Evolutionary conservation across 2,888 invertebrate genomes (phyloP).

Genomic region (Lysandra bellargus): DNA sequence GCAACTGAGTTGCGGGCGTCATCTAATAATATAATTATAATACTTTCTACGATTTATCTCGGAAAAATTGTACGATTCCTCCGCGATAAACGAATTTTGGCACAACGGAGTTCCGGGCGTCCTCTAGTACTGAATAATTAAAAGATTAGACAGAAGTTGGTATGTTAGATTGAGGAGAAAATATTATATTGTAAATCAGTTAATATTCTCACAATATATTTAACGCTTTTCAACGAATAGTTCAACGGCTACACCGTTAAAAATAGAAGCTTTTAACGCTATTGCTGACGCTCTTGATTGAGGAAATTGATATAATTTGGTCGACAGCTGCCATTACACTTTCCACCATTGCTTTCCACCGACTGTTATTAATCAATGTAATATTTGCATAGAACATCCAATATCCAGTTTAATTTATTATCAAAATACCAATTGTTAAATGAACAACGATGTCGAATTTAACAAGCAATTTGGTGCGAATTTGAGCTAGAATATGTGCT

Average conservation of each 20-base stretch:
- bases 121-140: too few relatives aligned
- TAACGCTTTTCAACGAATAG: neutral
- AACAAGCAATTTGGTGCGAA: neutral
- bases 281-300: neutral
- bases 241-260: neutral
- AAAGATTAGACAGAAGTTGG: too few relatives aligned
- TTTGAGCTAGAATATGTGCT: neutral
- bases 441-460: conserved; percentile 1
- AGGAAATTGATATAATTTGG: conserved; percentile 15
- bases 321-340: conserved; percentile 12
- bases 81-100: too few relatives aligned
- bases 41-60: too few relatives aligned
- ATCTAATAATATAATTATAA: too few relatives aligned
- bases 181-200: too few relatives aligned
- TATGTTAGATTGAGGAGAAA: too few relatives aligned
- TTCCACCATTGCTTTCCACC: neutral
- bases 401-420: conserved; percentile 16
- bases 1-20: too few relatives aligned
- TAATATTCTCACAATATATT: too few relatives aligned
- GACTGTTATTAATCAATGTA: conserved; percentile 12
- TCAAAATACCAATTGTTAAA: conserved; percentile 4
- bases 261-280: neutral
- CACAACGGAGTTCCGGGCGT: too few relatives aligned
- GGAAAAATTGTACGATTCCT: too few relatives aligned
- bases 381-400: conserved; percentile 19